phyloP scores from a whole-genome alignment of 1,140 invertebrate genomes.

The Macrotrachela quadricornifera region DNA sequence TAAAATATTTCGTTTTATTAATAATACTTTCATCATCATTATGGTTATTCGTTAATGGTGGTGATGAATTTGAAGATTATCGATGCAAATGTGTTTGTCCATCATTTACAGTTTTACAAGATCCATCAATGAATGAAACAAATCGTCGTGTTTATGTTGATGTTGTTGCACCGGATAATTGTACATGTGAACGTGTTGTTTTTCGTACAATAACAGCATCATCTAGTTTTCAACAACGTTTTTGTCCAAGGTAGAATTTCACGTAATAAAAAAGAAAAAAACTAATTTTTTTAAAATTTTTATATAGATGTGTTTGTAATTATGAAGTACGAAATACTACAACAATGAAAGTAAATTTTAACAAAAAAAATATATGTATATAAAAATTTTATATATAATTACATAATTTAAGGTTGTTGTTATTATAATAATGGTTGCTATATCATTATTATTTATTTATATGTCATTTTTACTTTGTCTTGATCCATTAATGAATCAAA shows the following conservation, averaged over 20 bases:
- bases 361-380: not conserved
- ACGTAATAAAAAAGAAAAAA: too few relatives aligned
- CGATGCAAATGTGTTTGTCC: constrained; percentile 7
- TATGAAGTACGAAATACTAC: constrained; percentile 7
- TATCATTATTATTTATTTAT: constrained; percentile 79
- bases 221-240: too few relatives aligned
- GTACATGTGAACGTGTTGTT: not conserved
- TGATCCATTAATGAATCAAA: constrained; percentile 66
- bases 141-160: constrained; percentile 5
- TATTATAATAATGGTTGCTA: constrained; percentile 91
- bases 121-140: not conserved
- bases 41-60: not conserved
- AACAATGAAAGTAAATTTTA: constrained; percentile 4
- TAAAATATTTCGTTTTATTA: too few relatives aligned
- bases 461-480: constrained; percentile 90
- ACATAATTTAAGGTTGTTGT: constrained; percentile 55
- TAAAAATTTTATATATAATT: too few relatives aligned
- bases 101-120: constrained; percentile 2
- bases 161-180: constrained; percentile 2
- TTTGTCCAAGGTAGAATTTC: too few relatives aligned
- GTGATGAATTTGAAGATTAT: constrained; percentile 6
- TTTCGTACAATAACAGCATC: too few relatives aligned
- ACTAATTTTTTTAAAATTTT: too few relatives aligned
- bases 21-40: too few relatives aligned
- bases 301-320: constrained; percentile 1